Evolutionary conservation across 2,888 invertebrate genomes (phyloP).

Genomic region (Melinaea menophilus): DNA sequence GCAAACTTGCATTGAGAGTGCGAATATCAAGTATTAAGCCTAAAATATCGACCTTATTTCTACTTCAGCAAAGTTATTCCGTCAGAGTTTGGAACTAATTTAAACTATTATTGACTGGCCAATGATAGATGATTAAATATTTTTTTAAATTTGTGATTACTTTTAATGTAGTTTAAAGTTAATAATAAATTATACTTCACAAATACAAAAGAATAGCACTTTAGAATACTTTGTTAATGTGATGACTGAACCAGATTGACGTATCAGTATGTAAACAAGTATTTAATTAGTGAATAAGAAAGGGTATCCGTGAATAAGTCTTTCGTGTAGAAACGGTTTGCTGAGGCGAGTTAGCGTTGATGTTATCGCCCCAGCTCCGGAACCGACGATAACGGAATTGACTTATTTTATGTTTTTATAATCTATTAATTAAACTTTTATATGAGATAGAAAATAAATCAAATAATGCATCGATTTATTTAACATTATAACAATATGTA

Average conservation of each 20-base stretch:
- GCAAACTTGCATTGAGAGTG: constrained; percentile 19
- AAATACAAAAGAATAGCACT: not conserved
- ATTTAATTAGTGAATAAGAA: constrained; percentile 19
- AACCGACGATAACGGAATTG: constrained; percentile 40
- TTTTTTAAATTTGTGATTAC: not conserved
- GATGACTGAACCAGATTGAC: constrained; percentile 13
- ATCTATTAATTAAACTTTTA: too few species aligned
- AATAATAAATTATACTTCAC: too few species aligned
- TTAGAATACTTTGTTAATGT: not conserved
- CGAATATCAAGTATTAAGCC: constrained; percentile 22
- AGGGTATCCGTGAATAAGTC: constrained; percentile 35
- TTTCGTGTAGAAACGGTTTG: constrained; percentile 45
- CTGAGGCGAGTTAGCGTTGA: constrained; percentile 43
- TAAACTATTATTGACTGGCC: not conserved
- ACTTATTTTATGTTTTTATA: constrained; percentile 21
- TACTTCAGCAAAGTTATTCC: constrained; percentile 4
- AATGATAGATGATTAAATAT: not conserved
- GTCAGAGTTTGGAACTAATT: not conserved
- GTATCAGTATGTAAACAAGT: constrained; percentile 21
- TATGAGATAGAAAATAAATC: not conserved
- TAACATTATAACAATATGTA: not conserved
- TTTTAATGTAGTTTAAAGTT: too few species aligned
- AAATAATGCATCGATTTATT: not conserved
- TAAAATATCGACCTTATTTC: constrained; percentile 24
- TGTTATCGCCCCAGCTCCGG: constrained; percentile 45